Evolutionary conservation across 2,113 vertebrate genomes (phyloP).

Genomic region (Heliornis fulica): DNA sequence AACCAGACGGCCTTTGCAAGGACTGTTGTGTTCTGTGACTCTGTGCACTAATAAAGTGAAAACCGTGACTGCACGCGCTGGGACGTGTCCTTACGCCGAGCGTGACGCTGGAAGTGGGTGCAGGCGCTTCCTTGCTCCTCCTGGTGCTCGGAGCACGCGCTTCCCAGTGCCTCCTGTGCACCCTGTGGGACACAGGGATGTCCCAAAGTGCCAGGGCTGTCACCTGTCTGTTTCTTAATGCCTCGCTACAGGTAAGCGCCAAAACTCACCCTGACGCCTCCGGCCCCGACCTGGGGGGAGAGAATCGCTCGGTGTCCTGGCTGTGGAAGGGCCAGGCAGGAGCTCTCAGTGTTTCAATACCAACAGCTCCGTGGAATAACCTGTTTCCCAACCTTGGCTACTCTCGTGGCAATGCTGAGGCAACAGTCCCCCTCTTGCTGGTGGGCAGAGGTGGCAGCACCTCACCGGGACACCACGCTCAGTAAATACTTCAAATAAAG

Average conservation of each 20-base stretch:
- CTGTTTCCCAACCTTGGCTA: too few species aligned
- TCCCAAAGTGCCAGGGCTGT: accelerated
- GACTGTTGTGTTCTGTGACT: constrained; percentile 67
- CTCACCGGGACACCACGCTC: neutral
- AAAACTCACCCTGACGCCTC: too few species aligned
- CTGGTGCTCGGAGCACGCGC: too few species aligned
- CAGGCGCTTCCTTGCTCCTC: too few species aligned
- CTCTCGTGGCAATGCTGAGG: too few species aligned
- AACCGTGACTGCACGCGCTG: constrained; percentile 3
- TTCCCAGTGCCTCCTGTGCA: too few species aligned
- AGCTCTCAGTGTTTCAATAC: constrained; percentile 31
- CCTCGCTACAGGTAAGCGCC: neutral
- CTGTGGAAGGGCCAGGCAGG: neutral
- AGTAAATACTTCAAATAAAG: constrained; percentile 51
- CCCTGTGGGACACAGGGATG: accelerated
- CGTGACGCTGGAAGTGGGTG: too few species aligned
- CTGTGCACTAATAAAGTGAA: constrained; percentile 84
- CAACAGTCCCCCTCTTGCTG: too few species aligned
- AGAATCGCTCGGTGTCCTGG: too few species aligned
- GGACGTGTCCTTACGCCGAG: accelerated
- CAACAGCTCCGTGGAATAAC: neutral
- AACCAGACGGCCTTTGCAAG: constrained; percentile 52
- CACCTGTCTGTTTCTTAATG: too few species aligned
- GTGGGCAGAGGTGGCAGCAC: neutral
- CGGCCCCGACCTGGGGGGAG: too few species aligned